Conservation (phyloP, 2,113 vertebrate species). For the Phrynosoma platyrhinos region DNA sequence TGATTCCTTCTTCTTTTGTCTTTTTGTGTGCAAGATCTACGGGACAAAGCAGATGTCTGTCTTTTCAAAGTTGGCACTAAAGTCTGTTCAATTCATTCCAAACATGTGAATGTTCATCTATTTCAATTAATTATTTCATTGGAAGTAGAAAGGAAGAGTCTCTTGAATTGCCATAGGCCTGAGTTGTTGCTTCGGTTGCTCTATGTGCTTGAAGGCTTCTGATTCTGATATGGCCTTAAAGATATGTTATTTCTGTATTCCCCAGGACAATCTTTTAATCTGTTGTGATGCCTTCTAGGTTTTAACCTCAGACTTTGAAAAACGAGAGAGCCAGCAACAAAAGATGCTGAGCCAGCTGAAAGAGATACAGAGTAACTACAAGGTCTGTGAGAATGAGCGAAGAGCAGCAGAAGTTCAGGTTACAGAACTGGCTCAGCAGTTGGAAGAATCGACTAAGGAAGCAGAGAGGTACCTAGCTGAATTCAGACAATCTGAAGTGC, state of each 20-base stretch:
- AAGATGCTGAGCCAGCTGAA: constrained; percentile 89
- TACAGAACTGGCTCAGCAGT: constrained; percentile 76
- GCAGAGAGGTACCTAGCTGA: constrained; percentile 76
- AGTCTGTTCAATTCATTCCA: background rate
- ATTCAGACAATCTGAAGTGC: constrained; percentile 80
- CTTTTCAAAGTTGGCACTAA: background rate
- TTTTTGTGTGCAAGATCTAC: background rate
- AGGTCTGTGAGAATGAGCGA: constrained; percentile 76
- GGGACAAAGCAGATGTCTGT: background rate
- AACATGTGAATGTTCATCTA: background rate
- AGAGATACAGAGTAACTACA: constrained; percentile 84
- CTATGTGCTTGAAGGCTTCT: background rate
- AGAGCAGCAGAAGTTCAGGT: constrained; percentile 71
- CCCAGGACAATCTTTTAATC: constrained; percentile 38
- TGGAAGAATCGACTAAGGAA: constrained; percentile 78
- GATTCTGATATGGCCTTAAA: background rate
- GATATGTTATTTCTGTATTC: background rate
- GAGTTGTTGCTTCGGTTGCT: background rate
- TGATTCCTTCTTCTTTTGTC: background rate
- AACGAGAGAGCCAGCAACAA: constrained; percentile 86
- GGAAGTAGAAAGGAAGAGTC: background rate
- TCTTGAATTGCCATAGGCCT: background rate
- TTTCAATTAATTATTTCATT: background rate
- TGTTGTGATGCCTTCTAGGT: constrained; percentile 48
- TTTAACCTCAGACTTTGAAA: constrained; percentile 84